A percentile compares a stretch with the other conserved stretches of the same genome.
phyloP scores from a whole-genome alignment of 2,888 invertebrate genomes.

The Hypselothyrea guttata region DNA sequence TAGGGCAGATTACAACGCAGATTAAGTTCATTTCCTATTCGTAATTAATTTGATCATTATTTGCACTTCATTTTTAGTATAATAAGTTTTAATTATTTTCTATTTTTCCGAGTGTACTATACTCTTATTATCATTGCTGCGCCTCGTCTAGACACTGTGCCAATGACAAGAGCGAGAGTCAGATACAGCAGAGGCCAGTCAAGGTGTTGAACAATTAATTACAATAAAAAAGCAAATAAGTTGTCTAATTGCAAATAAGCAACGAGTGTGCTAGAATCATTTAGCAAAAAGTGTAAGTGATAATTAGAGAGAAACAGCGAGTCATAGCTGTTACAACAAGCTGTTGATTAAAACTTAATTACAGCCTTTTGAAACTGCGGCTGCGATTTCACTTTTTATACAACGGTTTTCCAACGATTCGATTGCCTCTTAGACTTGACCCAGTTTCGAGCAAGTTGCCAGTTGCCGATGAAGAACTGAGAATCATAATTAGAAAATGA shows the following conservation, averaged over 20 bases:
- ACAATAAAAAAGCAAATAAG: conserved; percentile 25
- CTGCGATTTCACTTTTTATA: conserved; percentile 69
- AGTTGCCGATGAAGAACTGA: conserved; percentile 44
- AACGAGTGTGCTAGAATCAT: conserved; percentile 38
- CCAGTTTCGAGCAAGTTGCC: conserved; percentile 45
- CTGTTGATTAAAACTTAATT: conserved; percentile 66
- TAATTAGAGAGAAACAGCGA: conserved; percentile 36
- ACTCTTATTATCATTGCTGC: conserved; percentile 23
- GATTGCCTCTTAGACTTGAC: conserved; percentile 58
- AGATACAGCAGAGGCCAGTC: conserved; percentile 30
- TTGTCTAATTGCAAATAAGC: conserved; percentile 38
- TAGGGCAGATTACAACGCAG: no score
- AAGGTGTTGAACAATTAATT: conserved; percentile 40
- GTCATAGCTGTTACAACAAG: conserved; percentile 16
- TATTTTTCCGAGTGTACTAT: no score
- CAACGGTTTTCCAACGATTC: conserved; percentile 5
- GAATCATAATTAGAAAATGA: conserved; percentile 55
- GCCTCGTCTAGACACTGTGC: conserved; percentile 38
- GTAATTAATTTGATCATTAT: no score
- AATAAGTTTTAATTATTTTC: no score
- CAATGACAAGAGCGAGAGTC: conserved; percentile 33
- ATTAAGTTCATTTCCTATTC: no score
- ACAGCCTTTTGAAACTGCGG: conserved; percentile 44
- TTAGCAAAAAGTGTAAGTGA: conserved; percentile 60
- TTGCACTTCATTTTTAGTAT: no score